A percentile compares a stretch with the other conserved stretches of the same genome.
These are phyloP conservation scores for Brachyalestes nurse DNA, from an alignment of 2,797 vertebrate genomes.

Conservation along the genomic window DNA sequence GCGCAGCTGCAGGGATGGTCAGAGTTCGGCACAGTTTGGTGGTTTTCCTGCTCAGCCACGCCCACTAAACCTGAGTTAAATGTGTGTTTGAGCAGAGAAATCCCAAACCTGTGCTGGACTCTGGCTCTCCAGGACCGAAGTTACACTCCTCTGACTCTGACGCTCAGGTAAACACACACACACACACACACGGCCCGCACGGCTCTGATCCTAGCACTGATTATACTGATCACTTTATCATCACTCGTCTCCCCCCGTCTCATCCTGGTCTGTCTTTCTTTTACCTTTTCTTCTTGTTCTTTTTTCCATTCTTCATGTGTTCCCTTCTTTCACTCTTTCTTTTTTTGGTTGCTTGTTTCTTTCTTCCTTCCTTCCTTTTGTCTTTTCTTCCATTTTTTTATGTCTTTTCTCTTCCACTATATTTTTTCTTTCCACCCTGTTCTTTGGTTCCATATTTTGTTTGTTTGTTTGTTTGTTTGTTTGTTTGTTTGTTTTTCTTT, in stretches of 20 bases:
- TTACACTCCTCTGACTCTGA: slow-evolving; percentile 5
- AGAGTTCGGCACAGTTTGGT: slow-evolving; percentile 1
- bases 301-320: not conserved
- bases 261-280: not conserved
- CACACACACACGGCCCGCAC: slow-evolving; percentile 10
- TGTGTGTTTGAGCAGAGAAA: slow-evolving; percentile 10
- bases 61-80: not conserved
- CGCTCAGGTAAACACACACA: slow-evolving; percentile 8
- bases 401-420: not conserved
- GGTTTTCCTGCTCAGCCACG: slow-evolving; percentile 4
- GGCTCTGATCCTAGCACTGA: not conserved
- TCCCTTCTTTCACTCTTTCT: not conserved
- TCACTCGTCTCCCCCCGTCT: slow-evolving; percentile 1
- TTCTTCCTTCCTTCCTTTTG: not conserved
- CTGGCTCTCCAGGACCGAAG: slow-evolving; percentile 21
- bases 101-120: slow-evolving; percentile 17
- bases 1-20: not conserved
- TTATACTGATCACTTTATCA: not conserved
- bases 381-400: not conserved
- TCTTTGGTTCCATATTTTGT: too few species aligned
- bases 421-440: not conserved
- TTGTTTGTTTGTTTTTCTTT: too few species aligned
- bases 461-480: too few species aligned
- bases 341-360: not conserved
- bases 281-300: not conserved